phyloP scores from a whole-genome alignment of 2,888 invertebrate species.

The Petrophora chlorosata region DNA sequence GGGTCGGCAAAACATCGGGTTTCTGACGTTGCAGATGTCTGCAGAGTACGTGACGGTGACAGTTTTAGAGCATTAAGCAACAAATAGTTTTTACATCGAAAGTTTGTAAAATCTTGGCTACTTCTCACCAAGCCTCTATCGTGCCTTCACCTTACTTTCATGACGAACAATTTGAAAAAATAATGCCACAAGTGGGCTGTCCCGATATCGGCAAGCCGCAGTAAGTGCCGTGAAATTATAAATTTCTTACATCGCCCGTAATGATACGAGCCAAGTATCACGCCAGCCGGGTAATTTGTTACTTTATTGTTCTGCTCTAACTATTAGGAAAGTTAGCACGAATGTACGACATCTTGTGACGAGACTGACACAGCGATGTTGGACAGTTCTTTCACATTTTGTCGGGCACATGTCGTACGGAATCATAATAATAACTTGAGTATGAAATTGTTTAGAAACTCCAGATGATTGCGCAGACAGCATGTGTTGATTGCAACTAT shows the following conservation, averaged over 20 bases:
- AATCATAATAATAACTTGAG: too few relatives aligned
- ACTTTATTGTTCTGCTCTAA: slow-evolving; percentile 49
- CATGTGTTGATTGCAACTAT: too few relatives aligned
- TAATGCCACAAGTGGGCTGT: slow-evolving; percentile 4
- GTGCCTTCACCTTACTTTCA: slow-evolving; percentile 11
- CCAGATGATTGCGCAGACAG: too few relatives aligned
- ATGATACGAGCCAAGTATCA: slow-evolving; percentile 36
- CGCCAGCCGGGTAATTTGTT: slow-evolving; percentile 38
- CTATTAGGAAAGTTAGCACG: slow-evolving; percentile 26
- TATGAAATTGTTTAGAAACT: too few relatives aligned
- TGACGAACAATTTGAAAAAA: slow-evolving; percentile 14
- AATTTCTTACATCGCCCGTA: slow-evolving; percentile 46
- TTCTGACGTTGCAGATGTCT: too few relatives aligned
- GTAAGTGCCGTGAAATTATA: slow-evolving; percentile 51
- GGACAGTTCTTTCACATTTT: slow-evolving; percentile 1
- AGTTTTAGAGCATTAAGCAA: too few relatives aligned
- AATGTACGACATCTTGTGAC: slow-evolving; percentile 2
- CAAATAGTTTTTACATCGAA: too few relatives aligned
- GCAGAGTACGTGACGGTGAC: too few relatives aligned
- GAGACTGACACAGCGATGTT: neutral
- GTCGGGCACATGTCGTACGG: too few relatives aligned
- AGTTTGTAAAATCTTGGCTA: too few relatives aligned
- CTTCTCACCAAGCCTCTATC: neutral
- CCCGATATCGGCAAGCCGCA: slow-evolving; percentile 16
- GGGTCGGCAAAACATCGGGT: too few relatives aligned